Base-by-base conservation (phyloP, 2,888 invertebrate species). In the Himalopsyche tibetana region DNA sequence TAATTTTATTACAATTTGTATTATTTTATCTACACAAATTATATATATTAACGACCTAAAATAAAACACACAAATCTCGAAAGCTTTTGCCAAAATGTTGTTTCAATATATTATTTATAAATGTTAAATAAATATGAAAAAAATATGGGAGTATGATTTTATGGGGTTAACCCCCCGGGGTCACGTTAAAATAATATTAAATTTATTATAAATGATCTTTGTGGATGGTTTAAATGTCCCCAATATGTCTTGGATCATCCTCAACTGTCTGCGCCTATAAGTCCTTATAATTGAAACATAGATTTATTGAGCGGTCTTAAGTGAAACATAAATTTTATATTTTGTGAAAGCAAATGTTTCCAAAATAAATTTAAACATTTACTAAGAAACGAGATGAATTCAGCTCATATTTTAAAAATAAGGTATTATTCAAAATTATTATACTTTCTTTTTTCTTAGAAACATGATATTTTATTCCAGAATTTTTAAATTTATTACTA, bases 151-250 rank as follows among this genome's bases (percentile, higher is more conserved):
- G 12, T 36, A 9, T 38, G 74, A 36, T 38, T 15, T 36, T 15
- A 15, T 15, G 19, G 36, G 74, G 74, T 28, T 74, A 36, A 74
- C 9, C 12, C 36, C 74, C 36, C 3, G 38, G 74, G 74, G 28
- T 74, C 74, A 74, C 19, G 28, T 74, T 74, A 74, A 74, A 74
- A 74, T 74, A 74, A 74, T 74, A 74, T 74, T 74, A 74, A 74
- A 74, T 74, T 74, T 74, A 74, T 74, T 74, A 74, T 11, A 74
- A 74, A 74, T 36, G 36, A 36, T 74, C 74, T 74, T 74, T 36
- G 28, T 74, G 74, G 15, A 15, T 36, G 38, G 36, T 74, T 74
- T 74, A 38, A 12, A 74, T 74, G 9, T 36, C 5, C 36, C 15
- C 74, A 74, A 36, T 38, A 36, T 74, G 74, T 74, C 74, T 74